These are phyloP conservation scores for Lutjanus argentimaculatus DNA, from an alignment of 2,797 vertebrate species.

Conservation along the genomic window DNA sequence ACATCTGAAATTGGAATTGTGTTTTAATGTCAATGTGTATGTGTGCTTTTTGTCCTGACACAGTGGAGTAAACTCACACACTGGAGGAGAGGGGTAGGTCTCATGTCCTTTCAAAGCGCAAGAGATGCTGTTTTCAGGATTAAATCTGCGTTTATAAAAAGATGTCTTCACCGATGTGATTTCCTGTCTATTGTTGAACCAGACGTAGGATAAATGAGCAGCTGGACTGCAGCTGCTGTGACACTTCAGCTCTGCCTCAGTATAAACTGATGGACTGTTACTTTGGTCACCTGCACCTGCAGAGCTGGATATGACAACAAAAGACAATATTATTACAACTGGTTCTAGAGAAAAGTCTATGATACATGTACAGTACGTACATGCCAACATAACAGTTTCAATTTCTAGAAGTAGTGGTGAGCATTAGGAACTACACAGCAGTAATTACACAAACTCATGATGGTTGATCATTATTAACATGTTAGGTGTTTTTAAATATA, in stretches of 20 bases:
- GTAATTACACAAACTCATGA: not conserved
- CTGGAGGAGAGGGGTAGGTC: not conserved
- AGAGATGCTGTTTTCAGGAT: not conserved
- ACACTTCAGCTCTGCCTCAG: not conserved
- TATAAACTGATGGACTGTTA: not conserved
- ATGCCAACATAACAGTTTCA: not conserved
- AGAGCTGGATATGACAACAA: not conserved
- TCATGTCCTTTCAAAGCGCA: not conserved
- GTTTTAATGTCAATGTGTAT: too few relatives aligned
- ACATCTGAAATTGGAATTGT: too few relatives aligned
- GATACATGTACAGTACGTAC: not conserved
- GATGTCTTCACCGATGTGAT: not conserved
- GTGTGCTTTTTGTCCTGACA: not conserved
- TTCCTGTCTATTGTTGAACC: not conserved
- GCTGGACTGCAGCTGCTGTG: conserved; percentile 3
- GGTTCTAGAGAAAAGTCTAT: not conserved
- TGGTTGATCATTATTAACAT: not conserved
- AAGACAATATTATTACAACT: not conserved
- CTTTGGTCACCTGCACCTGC: not conserved
- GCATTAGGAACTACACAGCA: not conserved
- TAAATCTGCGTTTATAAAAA: not conserved
- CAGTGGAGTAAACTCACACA: conserved; percentile 3
- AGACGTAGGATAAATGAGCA: not conserved
- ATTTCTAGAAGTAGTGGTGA: not conserved
- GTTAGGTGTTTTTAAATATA: not conserved